These are phyloP conservation scores for Dyspetes luteomarginatus DNA, from an alignment of 2,888 invertebrate species.

Conservation along the genomic window DNA sequence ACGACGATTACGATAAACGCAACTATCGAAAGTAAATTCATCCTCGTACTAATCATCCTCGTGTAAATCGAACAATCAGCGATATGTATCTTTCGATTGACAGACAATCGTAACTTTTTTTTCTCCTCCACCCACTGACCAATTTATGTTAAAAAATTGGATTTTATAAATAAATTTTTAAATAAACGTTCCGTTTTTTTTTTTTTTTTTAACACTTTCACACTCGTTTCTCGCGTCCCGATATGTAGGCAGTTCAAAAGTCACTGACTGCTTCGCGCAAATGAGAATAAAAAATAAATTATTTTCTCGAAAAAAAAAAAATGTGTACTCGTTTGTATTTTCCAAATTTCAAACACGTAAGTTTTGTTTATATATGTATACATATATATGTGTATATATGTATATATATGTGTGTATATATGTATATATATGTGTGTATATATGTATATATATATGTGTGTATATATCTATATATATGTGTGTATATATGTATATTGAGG, in stretches of 20 bases:
- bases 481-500: slow-evolving; percentile 12
- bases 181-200: neutral
- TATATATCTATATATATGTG: slow-evolving; percentile 1
- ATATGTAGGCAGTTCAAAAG: neutral
- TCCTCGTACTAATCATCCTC: slow-evolving; percentile 48
- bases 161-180: neutral
- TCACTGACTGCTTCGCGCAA: slow-evolving; percentile 20
- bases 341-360: neutral
- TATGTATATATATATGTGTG: slow-evolving; percentile 1
- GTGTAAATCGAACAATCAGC: neutral
- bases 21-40: slow-evolving; percentile 57
- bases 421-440: slow-evolving; percentile 1
- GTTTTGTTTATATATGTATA: neutral
- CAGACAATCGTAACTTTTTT: neutral
- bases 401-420: slow-evolving; percentile 1
- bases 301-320: neutral
- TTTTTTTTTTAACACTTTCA: slow-evolving; percentile 21
- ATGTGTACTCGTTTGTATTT: neutral
- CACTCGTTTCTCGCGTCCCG: neutral
- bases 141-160: slow-evolving; percentile 13
- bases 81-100: slow-evolving; percentile 6
- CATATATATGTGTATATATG: neutral
- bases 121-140: slow-evolving; percentile 11
- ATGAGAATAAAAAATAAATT: neutral
- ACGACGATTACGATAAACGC: slow-evolving; percentile 67